Evolutionary conservation across 2,888 invertebrate genomes (phyloP).

Genomic region (Yponomeuta sedellus): DNA sequence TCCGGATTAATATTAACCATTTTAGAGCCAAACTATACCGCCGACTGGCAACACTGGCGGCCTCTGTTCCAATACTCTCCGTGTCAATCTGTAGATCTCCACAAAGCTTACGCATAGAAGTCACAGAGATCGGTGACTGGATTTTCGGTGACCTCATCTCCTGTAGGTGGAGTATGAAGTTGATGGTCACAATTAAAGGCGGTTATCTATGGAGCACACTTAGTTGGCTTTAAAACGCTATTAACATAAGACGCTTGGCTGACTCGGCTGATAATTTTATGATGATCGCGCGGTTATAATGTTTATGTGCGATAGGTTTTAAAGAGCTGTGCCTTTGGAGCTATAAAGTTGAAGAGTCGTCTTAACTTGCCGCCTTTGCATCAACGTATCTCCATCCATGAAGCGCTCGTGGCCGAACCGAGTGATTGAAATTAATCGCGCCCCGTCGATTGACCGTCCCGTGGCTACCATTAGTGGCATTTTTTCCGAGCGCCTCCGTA

Average conservation of each 20-base stretch:
- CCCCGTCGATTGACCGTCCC: too few species aligned
- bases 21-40: neutral
- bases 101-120: neutral
- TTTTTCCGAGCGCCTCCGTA: too few species aligned
- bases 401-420: too few species aligned
- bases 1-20: constrained; percentile 61
- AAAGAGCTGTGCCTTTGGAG: neutral
- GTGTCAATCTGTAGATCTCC: neutral
- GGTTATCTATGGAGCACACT: neutral
- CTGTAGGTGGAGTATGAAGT: neutral
- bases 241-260: constrained; percentile 18
- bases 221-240: constrained; percentile 10
- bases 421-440: too few species aligned
- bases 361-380: too few species aligned
- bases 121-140: neutral
- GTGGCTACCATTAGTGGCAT: too few species aligned
- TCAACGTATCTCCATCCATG: too few species aligned
- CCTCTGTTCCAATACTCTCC: neutral
- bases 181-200: neutral
- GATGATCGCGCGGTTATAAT: neutral
- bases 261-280: constrained; percentile 5
- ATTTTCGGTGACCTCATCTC: neutral
- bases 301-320: constrained; percentile 1
- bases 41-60: neutral
- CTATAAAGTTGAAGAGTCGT: neutral